Percentiles rank a stretch among this genome's conserved stretches.
Conservation (phyloP, 2,888 invertebrate genomes). For the Chrysolina haemoptera region DNA sequence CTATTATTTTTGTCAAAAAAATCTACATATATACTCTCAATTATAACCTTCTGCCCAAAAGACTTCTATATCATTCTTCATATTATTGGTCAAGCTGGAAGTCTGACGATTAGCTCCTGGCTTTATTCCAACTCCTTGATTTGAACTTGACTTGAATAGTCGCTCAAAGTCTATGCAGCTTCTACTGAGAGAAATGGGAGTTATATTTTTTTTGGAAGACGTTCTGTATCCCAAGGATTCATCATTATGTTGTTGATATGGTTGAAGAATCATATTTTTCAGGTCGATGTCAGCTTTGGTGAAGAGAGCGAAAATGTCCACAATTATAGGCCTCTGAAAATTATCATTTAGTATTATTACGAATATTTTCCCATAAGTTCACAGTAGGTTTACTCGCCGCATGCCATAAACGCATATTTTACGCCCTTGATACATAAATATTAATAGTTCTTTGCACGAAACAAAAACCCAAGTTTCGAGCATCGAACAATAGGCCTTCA, state of each 20-base stretch:
- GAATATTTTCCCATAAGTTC: no score
- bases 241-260: constrained; percentile 47
- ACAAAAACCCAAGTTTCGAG: no score
- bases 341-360: no score
- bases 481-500: no score
- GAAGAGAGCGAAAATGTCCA: constrained; percentile 60
- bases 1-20: no score
- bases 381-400: no score
- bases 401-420: no score
- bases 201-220: constrained; percentile 54
- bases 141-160: constrained; percentile 17
- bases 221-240: constrained; percentile 56
- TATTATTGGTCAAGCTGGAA: constrained; percentile 53
- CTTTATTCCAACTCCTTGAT: constrained; percentile 10
- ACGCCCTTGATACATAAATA: no score
- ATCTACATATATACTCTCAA: not conserved
- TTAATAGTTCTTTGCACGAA: no score
- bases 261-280: constrained; percentile 35
- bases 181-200: constrained; percentile 61
- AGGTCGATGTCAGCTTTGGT: constrained; percentile 25
- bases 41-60: constrained; percentile 58
- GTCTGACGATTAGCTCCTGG: constrained; percentile 31
- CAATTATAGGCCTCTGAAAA: constrained; percentile 62
- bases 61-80: constrained; percentile 52
- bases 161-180: constrained; percentile 65